These are phyloP conservation scores for Hirtodrosophila duncani DNA, from an alignment of 2,888 invertebrate genomes.

Conservation along the genomic window DNA sequence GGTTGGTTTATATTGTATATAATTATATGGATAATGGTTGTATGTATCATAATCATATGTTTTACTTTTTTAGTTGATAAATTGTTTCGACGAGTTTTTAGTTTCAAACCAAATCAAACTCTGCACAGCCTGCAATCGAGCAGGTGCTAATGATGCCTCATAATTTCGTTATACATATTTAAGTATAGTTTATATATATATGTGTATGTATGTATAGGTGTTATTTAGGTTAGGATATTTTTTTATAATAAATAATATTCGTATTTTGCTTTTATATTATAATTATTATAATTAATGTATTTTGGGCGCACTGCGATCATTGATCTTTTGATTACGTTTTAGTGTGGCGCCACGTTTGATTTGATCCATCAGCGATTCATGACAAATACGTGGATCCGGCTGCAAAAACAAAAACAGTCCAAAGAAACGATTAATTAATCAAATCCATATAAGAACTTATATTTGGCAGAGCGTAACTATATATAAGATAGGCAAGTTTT, in stretches of 20 bases:
- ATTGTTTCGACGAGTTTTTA: constrained; percentile 50
- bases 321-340: constrained; percentile 83
- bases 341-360: constrained; percentile 91
- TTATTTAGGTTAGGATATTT: too few species aligned
- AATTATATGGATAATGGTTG: constrained; percentile 13
- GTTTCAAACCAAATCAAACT: constrained; percentile 71
- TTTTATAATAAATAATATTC: constrained; percentile 41
- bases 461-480: constrained; percentile 13
- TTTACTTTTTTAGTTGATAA: constrained; percentile 36
- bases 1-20: constrained; percentile 8
- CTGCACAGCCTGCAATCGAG: constrained; percentile 50
- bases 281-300: constrained; percentile 81
- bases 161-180: constrained; percentile 33
- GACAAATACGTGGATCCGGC: constrained; percentile 88
- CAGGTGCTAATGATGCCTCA: constrained; percentile 49
- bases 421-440: neutral
- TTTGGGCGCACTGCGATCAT: constrained; percentile 92
- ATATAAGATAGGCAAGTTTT: too few species aligned
- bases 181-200: constrained; percentile 28
- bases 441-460: neutral
- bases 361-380: constrained; percentile 96
- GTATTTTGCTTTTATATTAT: constrained; percentile 18
- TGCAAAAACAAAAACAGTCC: constrained; percentile 77
- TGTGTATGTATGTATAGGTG: too few species aligned
- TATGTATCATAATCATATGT: constrained; percentile 33